These are phyloP conservation scores for Melanocharis versteri DNA, from an alignment of 2,113 vertebrate species.

Conservation along the genomic window DNA sequence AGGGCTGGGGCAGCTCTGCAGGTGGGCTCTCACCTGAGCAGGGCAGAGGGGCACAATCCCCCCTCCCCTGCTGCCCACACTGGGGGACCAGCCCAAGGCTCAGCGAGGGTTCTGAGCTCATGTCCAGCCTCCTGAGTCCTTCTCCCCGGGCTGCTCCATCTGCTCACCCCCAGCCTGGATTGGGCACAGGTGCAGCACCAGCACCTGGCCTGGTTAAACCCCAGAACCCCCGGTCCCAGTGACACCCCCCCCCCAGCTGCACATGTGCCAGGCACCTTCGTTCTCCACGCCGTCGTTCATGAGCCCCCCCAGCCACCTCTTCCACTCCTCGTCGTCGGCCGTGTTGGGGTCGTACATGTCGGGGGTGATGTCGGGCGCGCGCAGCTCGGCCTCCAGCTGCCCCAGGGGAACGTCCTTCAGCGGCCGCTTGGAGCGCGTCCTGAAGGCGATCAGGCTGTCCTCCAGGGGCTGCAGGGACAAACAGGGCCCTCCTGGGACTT, in stretches of 20 bases:
- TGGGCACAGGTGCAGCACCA: neutral
- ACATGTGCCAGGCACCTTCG: constrained; percentile 71
- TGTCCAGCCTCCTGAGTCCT: accelerated
- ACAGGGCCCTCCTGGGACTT: accelerated
- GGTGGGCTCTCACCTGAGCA: neutral
- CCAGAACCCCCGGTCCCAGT: neutral
- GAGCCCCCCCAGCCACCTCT: constrained; percentile 88
- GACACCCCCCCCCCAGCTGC: neutral
- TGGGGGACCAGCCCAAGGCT: neutral
- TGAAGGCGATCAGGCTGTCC: constrained; percentile 83
- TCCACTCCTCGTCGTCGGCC: constrained; percentile 89
- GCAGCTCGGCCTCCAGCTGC: constrained; percentile 89
- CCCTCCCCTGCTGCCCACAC: neutral
- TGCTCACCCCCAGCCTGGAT: neutral
- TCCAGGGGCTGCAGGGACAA: constrained; percentile 49
- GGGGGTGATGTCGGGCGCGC: constrained; percentile 88
- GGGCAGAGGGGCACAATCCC: neutral
- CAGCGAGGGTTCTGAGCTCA: neutral
- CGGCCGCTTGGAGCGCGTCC: constrained; percentile 88
- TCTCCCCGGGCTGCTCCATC: neutral
- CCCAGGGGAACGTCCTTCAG: constrained; percentile 87
- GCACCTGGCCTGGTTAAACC: accelerated
- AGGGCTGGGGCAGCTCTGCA: neutral
- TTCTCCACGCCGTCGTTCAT: constrained; percentile 84
- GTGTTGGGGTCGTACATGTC: constrained; percentile 89